Percentiles rank a stretch among this genome's conserved stretches.
Evolutionary conservation across 2,888 invertebrate genomes (phyloP).

Genomic region (Drosophila fulvimacula): DNA sequence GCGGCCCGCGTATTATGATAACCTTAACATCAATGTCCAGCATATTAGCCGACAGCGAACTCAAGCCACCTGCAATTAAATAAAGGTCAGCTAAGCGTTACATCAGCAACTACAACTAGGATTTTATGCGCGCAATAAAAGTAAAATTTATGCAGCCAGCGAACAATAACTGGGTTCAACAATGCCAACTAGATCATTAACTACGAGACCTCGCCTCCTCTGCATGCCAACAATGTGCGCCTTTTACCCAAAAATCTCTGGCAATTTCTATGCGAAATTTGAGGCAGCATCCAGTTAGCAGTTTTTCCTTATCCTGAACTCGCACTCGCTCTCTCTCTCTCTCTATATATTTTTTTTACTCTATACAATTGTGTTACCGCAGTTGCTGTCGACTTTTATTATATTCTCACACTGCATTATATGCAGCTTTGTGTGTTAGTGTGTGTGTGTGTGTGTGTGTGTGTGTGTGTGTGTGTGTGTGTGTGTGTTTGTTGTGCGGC

Average conservation of each 20-base stretch:
- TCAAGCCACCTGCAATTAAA: slow-evolving; percentile 87
- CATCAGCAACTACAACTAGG: slow-evolving; percentile 17
- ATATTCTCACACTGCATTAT: slow-evolving; percentile 44
- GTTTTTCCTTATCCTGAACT: slow-evolving; percentile 52
- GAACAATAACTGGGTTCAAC: slow-evolving; percentile 37
- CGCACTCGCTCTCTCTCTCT: slow-evolving; percentile 15
- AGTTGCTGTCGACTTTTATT: slow-evolving; percentile 63
- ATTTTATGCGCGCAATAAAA: slow-evolving; percentile 20
- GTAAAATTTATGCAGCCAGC: slow-evolving; percentile 35
- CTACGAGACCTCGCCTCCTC: slow-evolving; percentile 37
- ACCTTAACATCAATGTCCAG: slow-evolving; percentile 89
- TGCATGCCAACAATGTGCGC: slow-evolving; percentile 58
- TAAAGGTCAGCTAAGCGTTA: slow-evolving; percentile 17
- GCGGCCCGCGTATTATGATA: slow-evolving; percentile 89
- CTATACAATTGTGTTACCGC: slow-evolving; percentile 53
- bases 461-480: slow-evolving; percentile 36
- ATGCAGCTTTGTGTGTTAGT: slow-evolving; percentile 15
- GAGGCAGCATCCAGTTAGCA: slow-evolving; percentile 39
- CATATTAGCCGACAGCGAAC: slow-evolving; percentile 87
- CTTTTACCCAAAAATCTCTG: slow-evolving; percentile 26
- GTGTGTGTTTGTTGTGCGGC: slow-evolving; percentile 51
- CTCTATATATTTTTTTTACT: too few relatives aligned
- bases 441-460: slow-evolving; percentile 50
- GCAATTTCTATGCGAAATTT: slow-evolving; percentile 24
- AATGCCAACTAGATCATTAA: slow-evolving; percentile 70